phyloP scores from a whole-genome alignment of 2,888 invertebrate genomes.

The Alloscopus bannaensis region DNA sequence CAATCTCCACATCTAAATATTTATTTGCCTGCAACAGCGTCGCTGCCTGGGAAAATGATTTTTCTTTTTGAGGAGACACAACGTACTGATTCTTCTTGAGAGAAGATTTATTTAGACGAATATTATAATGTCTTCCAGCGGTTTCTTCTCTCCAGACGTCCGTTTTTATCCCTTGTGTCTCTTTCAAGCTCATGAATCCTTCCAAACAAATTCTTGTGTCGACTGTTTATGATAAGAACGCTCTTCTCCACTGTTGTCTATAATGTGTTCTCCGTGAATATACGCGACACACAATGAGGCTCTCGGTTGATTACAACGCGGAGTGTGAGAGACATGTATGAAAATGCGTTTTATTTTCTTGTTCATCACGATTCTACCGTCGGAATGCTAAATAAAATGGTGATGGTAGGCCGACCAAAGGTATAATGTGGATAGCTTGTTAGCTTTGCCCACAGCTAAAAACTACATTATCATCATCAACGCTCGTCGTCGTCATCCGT shows the following conservation, averaged over 20 bases:
- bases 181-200: conserved; percentile 14
- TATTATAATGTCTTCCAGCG: conserved; percentile 28
- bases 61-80: conserved; percentile 21
- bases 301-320: no score
- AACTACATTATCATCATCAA: conserved; percentile 12
- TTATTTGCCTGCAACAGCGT: not conserved
- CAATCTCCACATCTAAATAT: conserved; percentile 48
- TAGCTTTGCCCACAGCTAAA: conserved; percentile 32
- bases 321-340: conserved; percentile 31
- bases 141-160: not conserved
- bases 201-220: no score
- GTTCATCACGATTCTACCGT: conserved; percentile 49
- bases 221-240: no score
- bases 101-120: conserved; percentile 14
- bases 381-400: conserved; percentile 23
- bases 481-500: not conserved
- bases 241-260: no score
- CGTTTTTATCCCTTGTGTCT: not conserved
- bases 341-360: conserved; percentile 51
- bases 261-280: no score
- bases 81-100: not conserved
- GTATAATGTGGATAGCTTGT: conserved; percentile 31
- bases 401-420: conserved; percentile 12
- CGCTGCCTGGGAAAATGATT: conserved; percentile 31
- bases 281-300: no score